phyloP scores from a whole-genome alignment of 2,888 invertebrate species.

The Drosophila koepferae region DNA sequence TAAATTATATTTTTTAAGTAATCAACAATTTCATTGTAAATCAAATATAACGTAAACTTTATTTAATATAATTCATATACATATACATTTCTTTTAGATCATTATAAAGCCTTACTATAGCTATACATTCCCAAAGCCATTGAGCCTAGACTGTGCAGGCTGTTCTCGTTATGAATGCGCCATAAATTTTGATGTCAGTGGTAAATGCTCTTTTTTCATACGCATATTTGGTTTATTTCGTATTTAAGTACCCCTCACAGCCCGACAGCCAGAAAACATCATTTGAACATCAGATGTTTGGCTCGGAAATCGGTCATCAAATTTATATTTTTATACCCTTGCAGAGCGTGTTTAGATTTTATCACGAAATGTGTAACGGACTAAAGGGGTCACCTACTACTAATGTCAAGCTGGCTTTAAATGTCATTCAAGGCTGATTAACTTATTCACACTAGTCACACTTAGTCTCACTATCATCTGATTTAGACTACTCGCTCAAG shows the following conservation, averaged over 20 bases:
- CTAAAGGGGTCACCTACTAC: neutral
- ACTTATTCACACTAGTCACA: neutral
- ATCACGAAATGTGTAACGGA: neutral
- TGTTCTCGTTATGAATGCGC: neutral
- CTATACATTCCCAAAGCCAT: neutral
- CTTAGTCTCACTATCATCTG: neutral
- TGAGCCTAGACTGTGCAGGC: neutral
- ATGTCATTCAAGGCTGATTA: neutral
- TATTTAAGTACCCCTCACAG: slow-evolving; percentile 4
- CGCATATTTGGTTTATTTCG: slow-evolving; percentile 10
- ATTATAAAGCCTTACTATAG: neutral
- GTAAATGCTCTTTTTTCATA: slow-evolving; percentile 3
- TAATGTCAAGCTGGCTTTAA: neutral
- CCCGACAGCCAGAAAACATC: neutral
- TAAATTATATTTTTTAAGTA: too few relatives aligned
- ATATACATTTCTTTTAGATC: neutral
- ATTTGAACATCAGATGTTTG: slow-evolving; percentile 1
- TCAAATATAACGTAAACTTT: neutral
- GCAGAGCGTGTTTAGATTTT: neutral
- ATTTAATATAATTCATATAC: neutral
- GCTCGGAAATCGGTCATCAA: slow-evolving; percentile 30
- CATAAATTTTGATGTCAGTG: slow-evolving; percentile 3
- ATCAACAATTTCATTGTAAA: too few relatives aligned
- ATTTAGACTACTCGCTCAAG: too few relatives aligned
- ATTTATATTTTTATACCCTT: slow-evolving; percentile 15